These are phyloP conservation scores for Diplazon laetatorius DNA, from an alignment of 2,888 invertebrate genomes.

Conservation along the genomic window DNA sequence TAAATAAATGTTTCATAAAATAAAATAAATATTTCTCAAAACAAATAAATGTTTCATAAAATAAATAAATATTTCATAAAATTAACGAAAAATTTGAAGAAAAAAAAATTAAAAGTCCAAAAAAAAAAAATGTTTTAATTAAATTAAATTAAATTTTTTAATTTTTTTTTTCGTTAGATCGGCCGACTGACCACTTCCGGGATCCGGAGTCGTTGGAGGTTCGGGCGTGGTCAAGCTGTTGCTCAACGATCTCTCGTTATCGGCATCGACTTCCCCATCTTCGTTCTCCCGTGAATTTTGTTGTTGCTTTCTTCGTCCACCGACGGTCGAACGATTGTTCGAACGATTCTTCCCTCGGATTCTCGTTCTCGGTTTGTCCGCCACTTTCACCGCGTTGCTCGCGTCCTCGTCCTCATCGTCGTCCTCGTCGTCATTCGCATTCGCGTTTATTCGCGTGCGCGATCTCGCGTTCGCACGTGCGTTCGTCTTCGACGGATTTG, in stretches of 20 bases:
- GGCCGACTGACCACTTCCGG: conserved; percentile 87
- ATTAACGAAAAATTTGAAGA: no score
- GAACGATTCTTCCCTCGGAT: conserved; percentile 67
- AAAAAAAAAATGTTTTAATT: not conserved
- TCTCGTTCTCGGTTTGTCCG: conserved; percentile 69
- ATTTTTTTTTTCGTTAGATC: not conserved
- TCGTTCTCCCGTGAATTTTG: conserved; percentile 61
- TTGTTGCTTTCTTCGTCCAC: conserved; percentile 70
- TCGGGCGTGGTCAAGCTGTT: conserved; percentile 87
- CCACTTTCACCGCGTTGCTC: conserved; percentile 67
- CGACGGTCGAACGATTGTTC: conserved; percentile 69
- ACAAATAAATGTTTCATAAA: not conserved
- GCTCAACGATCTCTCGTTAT: conserved; percentile 82
- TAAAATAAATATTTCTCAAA: not conserved
- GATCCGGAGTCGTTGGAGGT: conserved; percentile 95
- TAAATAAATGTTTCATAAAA: not conserved
- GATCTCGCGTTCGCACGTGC: conserved; percentile 63
- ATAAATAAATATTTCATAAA: no score
- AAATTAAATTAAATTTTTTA: not conserved
- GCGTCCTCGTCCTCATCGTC: conserved; percentile 67
- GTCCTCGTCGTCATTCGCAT: conserved; percentile 62
- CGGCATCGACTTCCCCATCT: conserved; percentile 79
- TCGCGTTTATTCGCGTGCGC: conserved; percentile 60
- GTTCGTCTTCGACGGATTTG: conserved; percentile 66
- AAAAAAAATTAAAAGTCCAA: no score